Percentiles rank a stretch among this genome's conserved stretches.
Evolutionary conservation across 2,113 vertebrate species (phyloP).

Genomic region (Nematolebias whitei): DNA sequence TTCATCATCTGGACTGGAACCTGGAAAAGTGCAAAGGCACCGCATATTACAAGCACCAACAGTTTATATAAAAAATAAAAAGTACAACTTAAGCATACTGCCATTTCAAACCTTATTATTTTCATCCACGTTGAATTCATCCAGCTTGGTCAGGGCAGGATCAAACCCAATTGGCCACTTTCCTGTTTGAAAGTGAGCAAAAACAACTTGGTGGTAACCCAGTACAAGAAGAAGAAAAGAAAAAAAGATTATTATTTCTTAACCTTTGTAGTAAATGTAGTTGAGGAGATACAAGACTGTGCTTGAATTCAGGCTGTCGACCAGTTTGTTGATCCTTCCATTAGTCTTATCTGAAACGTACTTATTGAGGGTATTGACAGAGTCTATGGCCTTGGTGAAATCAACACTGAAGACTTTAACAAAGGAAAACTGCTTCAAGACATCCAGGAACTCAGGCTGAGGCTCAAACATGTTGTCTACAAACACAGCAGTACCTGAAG

Average conservation of each 20-base stretch:
- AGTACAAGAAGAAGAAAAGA: no score
- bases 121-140: slow-evolving; percentile 44
- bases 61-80: no score
- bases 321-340: slow-evolving; percentile 70
- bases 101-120: no score
- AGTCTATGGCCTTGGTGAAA: slow-evolving; percentile 56
- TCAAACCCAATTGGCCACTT: slow-evolving; percentile 76
- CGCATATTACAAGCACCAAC: no score
- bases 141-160: slow-evolving; percentile 32
- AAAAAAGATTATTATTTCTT: no score
- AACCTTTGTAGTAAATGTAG: slow-evolving; percentile 82
- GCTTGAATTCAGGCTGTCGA: slow-evolving; percentile 42
- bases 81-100: no score
- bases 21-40: slow-evolving; percentile 32
- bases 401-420: slow-evolving; percentile 65
- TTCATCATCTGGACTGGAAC: slow-evolving; percentile 81
- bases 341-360: slow-evolving; percentile 70
- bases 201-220: not conserved
- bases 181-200: slow-evolving; percentile 62
- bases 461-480: slow-evolving; percentile 46
- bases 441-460: slow-evolving; percentile 52
- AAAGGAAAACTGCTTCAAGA: slow-evolving; percentile 61
- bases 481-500: slow-evolving; percentile 69
- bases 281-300: slow-evolving; percentile 76
- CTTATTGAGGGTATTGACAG: slow-evolving; percentile 62